Percentiles rank a stretch among this genome's conserved stretches.
phyloP scores from a whole-genome alignment of 2,113 vertebrate species.

The Tautogolabrus adspersus region DNA sequence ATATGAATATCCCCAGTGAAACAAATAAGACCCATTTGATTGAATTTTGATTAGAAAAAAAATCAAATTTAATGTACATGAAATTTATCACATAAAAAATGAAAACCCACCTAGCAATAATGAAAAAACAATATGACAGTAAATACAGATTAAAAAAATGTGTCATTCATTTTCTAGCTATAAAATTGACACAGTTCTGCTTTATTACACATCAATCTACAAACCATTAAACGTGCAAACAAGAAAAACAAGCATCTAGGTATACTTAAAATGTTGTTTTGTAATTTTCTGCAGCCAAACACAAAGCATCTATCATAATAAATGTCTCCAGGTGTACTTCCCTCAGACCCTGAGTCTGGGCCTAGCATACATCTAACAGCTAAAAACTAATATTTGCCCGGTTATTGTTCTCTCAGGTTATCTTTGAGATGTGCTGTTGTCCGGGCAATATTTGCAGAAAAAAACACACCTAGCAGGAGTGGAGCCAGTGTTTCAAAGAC shows the following conservation, averaged over 20 bases:
- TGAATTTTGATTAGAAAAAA: too few species aligned
- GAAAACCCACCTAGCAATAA: too few species aligned
- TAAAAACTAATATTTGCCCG: constrained; percentile 74
- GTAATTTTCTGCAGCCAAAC: constrained; percentile 7
- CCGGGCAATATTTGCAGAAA: constrained; percentile 27
- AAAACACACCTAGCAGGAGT: constrained; percentile 10
- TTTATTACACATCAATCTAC: constrained; percentile 6
- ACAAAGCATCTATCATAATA: constrained; percentile 38
- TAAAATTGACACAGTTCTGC: too few species aligned
- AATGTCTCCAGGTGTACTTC: constrained; percentile 36
- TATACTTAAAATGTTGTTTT: constrained; percentile 16
- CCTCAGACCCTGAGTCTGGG: constrained; percentile 4
- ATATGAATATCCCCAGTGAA: too few species aligned
- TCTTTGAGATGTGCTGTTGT: constrained; percentile 40
- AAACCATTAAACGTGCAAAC: background rate
- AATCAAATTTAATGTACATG: too few species aligned
- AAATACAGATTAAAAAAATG: too few species aligned
- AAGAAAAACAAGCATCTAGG: background rate
- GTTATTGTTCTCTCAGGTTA: constrained; percentile 65
- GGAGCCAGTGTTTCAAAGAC: constrained; percentile 21
- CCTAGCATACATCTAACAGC: background rate
- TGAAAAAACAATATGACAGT: too few species aligned
- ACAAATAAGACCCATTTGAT: too few species aligned
- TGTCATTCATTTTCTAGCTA: too few species aligned
- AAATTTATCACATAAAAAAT: too few species aligned